Base-by-base conservation (phyloP, 1,140 invertebrate species). In the Drosophila pectinifera region DNA sequence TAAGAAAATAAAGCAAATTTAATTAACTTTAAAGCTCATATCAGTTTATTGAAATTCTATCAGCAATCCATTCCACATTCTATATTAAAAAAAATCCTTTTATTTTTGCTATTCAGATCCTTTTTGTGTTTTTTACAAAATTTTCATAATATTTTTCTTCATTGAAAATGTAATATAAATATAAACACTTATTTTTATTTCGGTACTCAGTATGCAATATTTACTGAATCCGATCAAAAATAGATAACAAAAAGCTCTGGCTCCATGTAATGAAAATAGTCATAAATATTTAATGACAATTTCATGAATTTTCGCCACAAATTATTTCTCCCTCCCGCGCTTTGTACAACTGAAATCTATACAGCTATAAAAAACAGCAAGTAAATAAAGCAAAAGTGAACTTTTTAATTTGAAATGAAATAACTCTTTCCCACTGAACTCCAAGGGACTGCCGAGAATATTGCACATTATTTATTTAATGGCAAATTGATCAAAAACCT, bases 401-500 rank as follows among this genome's bases (percentile, higher is more conserved):
- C 28, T 58, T 20, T 34, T 58, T 55, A 34, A 16, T 24, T 22
- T 48, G 20, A 53, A 53, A 63, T 34, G 24, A 1, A 42, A 54
- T 38, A 54, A 54, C 34, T 62, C 36, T 39, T 43, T 67, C 13
- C 22, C 7, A 16, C 16, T 5, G 13, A 13, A 20, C n/a, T 26
- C 42, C 10, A 28, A 51, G 31, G 5, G 16, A 65, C 53, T 53
- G 34, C n/a, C 18, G n/a, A 10, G 31, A 45, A 39, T 39, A 61
- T 54, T 22, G n/a, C 28, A 10, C 31, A 46, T 39, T 63, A 39
- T 46, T 65, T 63, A 55, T 70, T 70, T 68, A 70, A 39, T 31
- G 13, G 49, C 24, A 68, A 70, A 55, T 56, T 46, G 49, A 56
- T 70, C 14, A 67, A 56, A 26, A 51, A 11, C 22, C 36, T 16